Base-by-base conservation (phyloP, 2,888 invertebrate species). In the Glyphotaelius pellucidus region DNA sequence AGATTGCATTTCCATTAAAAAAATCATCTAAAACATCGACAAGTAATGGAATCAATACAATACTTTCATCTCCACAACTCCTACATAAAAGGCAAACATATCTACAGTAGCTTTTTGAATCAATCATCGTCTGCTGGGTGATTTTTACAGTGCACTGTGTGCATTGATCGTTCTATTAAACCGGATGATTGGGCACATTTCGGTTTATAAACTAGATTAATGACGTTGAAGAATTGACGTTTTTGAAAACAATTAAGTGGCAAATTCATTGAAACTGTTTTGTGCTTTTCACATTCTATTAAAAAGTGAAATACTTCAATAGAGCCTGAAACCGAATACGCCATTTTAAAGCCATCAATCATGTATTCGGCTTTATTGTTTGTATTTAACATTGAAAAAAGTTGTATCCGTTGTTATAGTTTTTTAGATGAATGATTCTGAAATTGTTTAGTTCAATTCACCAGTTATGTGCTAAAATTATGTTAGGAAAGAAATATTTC, bases 161-260 rank as follows among this genome's bases (percentile, higher is more conserved):
- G 67, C 67, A 67, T 67, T 67, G 67, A 25, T 67, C 67, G n/a
- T 67, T n/a, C 67, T 25, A 67, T 67, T 67, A 67, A 67, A 67
- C 67, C 67, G 67, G 67, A 67, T 67, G 67, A 67, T 67, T 67
- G 67, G 67, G n/a, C 67, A 67, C 14, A 35, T 35, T 35, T 83
- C 31, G 83, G 83, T 83, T 32, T 83, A 32, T 32, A 83, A 83
- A 83, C 32, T 83, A 83, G 83, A 83, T 83, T 35, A 83, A 83
- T 83, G 83, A 35, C 32, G 32, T 35, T 31, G 32, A 19, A 83
- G 14, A 83, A 7, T 14, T 83, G 83, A 32, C 67, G 67, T 67
- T 67, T n/a, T 67, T 67, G 67, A 67, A 67, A 67, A 67, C 67
- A n/a, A 67, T 67, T 67, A 67, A 67, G 67, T 67, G 67, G 67